Percentiles rank a stretch among this genome's conserved stretches.
Conservation (phyloP, 2,888 invertebrate species). For the Amphipoea lucens region DNA sequence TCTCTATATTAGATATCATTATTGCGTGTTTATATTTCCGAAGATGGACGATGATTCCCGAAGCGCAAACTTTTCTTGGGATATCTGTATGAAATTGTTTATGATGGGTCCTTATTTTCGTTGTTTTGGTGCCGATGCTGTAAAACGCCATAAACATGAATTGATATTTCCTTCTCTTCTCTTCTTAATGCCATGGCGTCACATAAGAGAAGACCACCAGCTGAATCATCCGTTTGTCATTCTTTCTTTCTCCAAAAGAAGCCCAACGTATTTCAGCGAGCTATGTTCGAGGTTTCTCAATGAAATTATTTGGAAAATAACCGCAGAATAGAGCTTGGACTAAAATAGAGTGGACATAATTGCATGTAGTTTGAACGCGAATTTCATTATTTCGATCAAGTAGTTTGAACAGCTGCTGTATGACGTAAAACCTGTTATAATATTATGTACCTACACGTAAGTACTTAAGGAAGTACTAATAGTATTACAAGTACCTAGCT, state of each 20-base stretch:
- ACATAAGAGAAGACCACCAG: background rate
- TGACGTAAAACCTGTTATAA: conserved; percentile 51
- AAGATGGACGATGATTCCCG: background rate
- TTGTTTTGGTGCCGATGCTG: background rate
- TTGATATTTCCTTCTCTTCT: background rate
- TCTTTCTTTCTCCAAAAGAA: background rate
- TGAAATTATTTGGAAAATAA: background rate
- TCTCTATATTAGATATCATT: background rate
- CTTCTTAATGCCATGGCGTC: background rate
- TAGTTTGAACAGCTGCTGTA: conserved; percentile 77
- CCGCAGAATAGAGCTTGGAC: background rate
- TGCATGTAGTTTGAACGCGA: conserved; percentile 20
- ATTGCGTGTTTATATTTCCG: background rate
- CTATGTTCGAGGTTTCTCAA: background rate
- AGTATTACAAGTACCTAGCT: background rate
- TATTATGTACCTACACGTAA: conserved; percentile 13
- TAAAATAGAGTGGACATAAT: conserved; percentile 19
- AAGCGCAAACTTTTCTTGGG: background rate
- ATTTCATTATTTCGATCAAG: conserved; percentile 62
- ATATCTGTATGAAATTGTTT: background rate
- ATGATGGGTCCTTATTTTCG: background rate
- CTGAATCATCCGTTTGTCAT: background rate
- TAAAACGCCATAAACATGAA: background rate
- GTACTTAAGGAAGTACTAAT: conserved; percentile 2
- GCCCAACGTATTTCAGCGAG: background rate